phyloP scores from a whole-genome alignment of 1,140 invertebrate genomes.

The Meteorus sp. region DNA sequence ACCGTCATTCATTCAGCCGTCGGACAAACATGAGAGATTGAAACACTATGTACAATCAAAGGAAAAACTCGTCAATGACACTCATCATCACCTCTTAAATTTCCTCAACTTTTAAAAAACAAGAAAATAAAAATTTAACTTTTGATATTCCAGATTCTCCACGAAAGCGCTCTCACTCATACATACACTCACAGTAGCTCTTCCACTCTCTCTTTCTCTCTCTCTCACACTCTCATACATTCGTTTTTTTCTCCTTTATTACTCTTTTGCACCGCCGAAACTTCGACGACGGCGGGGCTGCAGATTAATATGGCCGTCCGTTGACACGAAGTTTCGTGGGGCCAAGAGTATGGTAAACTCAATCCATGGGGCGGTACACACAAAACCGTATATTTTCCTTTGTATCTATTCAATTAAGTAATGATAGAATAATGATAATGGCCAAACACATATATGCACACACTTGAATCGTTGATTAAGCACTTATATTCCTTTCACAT shows the following conservation, averaged over 20 bases:
- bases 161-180: neutral
- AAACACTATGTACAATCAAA: neutral
- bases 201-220: conserved; percentile 1
- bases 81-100: too few relatives aligned
- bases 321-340: conserved; percentile 41
- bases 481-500: too few relatives aligned
- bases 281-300: conserved; percentile 37
- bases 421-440: too few relatives aligned
- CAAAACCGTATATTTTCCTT: neutral
- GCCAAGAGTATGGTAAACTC: conserved; percentile 20
- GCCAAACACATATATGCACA: too few relatives aligned
- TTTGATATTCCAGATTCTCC: too few relatives aligned
- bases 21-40: neutral
- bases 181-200: neutral
- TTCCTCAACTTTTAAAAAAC: too few relatives aligned
- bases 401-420: neutral
- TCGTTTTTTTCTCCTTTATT: too few relatives aligned
- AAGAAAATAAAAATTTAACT: too few relatives aligned
- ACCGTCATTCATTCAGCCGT: neutral
- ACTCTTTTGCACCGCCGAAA: conserved; percentile 24
- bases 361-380: neutral
- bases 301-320: conserved; percentile 54
- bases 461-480: too few relatives aligned
- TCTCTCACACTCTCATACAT: too few relatives aligned
- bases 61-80: neutral